Evolutionary conservation across 2,113 vertebrate species (phyloP), one percentile per base, ranked within the genome.

Genomic region (Lophotis ruficrista): DNA sequence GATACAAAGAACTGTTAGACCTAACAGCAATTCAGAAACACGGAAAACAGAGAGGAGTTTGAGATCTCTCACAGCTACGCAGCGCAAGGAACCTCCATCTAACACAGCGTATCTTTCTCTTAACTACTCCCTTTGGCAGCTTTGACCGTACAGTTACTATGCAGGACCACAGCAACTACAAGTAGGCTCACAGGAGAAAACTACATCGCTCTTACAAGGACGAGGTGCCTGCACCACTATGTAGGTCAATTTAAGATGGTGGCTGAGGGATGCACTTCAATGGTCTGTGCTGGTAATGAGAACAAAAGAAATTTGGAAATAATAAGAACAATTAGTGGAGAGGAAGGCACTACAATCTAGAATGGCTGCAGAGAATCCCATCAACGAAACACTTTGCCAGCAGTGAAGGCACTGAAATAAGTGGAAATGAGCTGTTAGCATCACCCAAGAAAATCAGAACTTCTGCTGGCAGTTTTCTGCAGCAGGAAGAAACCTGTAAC

Each of bases 1-100:
- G 96, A 87, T 94, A 97, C 93, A 97, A 94, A 93, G 65, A 96
- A 94, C 95, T 94, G 83, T 92, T 90, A 92, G 84, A 77, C 61
- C 65, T 75, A 95, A 66, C 62, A 97, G 89, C 56, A 94, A 79
- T 78, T 88, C 86, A 90, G 93, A 66, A 95, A 82, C 65, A 43
- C 7, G 1, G 58, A 68, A 87, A 78, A 85, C 41, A 87, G 77
- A 91, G 87, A 85, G 50, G 68, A 96, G 77, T 17, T 5, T 80
- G 62, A 95, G 66, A 64, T 64, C 37, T 90, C 86, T 83, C 62
- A 41, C 50, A 28, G 54, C 24, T 53, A 50, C 4, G 3, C 43
- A 35, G 64, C 2, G 6, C 58, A n/a, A 54, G 0, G 0, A 76
- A 43, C 15, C 47, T 83, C 4, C 0, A 28, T 15, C 58, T 50